Evolutionary conservation across 2,797 vertebrate genomes (phyloP).

Genomic region (Peromyscus attwateri): DNA sequence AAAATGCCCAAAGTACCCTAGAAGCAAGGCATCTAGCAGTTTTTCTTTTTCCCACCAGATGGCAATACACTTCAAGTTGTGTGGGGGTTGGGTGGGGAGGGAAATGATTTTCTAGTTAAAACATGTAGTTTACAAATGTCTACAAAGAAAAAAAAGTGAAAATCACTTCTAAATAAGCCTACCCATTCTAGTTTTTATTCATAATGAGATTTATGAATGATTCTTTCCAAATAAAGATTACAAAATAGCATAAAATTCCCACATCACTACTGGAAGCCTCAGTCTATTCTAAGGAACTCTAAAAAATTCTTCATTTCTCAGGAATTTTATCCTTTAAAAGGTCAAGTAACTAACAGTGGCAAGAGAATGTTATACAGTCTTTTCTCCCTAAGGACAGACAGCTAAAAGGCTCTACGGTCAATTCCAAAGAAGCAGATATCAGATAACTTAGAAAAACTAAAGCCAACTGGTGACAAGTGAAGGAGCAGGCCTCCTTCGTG

Average conservation of each 20-base stretch:
- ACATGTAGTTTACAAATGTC: conserved; percentile 30
- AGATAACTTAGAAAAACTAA: neutral
- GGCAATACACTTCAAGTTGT: conserved; percentile 67
- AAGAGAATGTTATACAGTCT: neutral
- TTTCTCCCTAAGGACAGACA: neutral
- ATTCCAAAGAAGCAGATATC: neutral
- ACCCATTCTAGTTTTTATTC: conserved; percentile 27
- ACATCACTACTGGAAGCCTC: conserved; percentile 1
- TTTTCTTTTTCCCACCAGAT: conserved; percentile 75
- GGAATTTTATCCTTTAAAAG: conserved; percentile 53
- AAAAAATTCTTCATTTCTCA: conserved; percentile 56
- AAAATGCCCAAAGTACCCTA: neutral
- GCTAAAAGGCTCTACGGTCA: neutral
- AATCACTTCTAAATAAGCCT: conserved; percentile 39
- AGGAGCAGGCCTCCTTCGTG: neutral
- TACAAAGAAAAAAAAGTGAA: conserved; percentile 21
- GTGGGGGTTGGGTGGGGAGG: neutral
- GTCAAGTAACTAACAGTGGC: conserved; percentile 33
- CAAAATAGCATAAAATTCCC: neutral
- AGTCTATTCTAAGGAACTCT: neutral
- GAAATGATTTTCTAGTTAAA: conserved; percentile 55
- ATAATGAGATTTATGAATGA: conserved; percentile 29
- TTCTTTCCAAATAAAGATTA: conserved; percentile 59
- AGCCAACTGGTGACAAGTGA: neutral
- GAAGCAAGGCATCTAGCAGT: conserved; percentile 16